phyloP scores from a whole-genome alignment of 2,797 vertebrate genomes.

The Epinephelus malabaricus region DNA sequence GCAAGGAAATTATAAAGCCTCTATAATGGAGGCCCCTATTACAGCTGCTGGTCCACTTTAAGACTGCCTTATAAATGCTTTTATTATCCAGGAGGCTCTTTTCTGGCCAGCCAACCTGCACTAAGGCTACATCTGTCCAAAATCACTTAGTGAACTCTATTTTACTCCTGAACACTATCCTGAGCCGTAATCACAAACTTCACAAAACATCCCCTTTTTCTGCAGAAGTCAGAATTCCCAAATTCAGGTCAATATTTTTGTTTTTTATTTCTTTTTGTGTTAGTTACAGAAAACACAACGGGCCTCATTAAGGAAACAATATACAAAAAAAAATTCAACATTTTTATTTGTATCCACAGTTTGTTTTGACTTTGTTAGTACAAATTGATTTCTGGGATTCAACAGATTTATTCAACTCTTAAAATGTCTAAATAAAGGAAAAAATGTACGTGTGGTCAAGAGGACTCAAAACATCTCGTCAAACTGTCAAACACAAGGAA shows the following conservation, averaged over 20 bases:
- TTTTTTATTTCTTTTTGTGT: slow-evolving; percentile 21
- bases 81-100: slow-evolving; percentile 65
- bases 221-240: slow-evolving; percentile 11
- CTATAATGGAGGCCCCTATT: slow-evolving; percentile 79
- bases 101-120: slow-evolving; percentile 40
- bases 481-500: too few species aligned
- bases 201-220: slow-evolving; percentile 48
- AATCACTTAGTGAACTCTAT: slow-evolving; percentile 39
- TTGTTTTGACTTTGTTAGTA: too few species aligned
- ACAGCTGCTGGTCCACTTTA: slow-evolving; percentile 67
- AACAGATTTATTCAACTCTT: too few species aligned
- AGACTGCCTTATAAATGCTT: slow-evolving; percentile 64
- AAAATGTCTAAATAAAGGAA: too few species aligned
- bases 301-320: too few species aligned
- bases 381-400: too few species aligned
- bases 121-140: slow-evolving; percentile 39
- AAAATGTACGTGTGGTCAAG: too few species aligned
- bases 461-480: too few species aligned
- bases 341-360: too few species aligned
- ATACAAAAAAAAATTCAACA: too few species aligned
- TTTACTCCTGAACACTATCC: slow-evolving; percentile 1
- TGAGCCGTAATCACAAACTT: slow-evolving; percentile 51
- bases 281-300: slow-evolving; percentile 9
- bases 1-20: slow-evolving; percentile 78
- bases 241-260: slow-evolving; percentile 21